phyloP scores from a whole-genome alignment of 2,888 invertebrate species.

The Ganaspis brasiliensis region DNA sequence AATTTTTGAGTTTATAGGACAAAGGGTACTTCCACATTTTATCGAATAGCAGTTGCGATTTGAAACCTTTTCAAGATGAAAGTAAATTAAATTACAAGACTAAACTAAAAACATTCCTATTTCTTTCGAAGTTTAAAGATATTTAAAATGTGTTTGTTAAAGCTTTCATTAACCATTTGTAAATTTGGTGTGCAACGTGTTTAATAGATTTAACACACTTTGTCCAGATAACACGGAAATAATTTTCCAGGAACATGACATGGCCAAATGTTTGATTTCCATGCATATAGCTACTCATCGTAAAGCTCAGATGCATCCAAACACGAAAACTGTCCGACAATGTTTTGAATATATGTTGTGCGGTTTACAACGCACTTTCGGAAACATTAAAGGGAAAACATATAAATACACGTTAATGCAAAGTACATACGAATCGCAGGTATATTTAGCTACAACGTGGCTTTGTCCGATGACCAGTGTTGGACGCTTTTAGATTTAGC shows the following conservation, averaged over 20 bases:
- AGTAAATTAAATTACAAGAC: no score
- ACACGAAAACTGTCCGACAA: neutral
- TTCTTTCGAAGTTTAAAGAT: no score
- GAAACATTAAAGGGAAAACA: constrained; percentile 1
- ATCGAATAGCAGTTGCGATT: no score
- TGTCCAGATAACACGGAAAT: neutral
- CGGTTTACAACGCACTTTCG: constrained; percentile 14
- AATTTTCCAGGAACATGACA: neutral
- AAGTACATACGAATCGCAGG: neutral
- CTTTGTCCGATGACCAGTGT: neutral
- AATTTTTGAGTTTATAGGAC: no score
- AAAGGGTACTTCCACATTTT: no score
- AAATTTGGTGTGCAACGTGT: neutral
- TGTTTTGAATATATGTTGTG: constrained; percentile 15
- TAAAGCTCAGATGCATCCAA: constrained; percentile 2
- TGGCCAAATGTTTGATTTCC: constrained; percentile 2
- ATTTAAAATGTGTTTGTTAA: neutral
- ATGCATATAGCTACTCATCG: neutral
- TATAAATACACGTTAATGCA: neutral
- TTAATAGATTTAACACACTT: neutral
- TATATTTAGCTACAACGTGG: constrained; percentile 1
- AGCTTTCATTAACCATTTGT: neutral
- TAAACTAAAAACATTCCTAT: no score
- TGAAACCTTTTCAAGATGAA: no score
- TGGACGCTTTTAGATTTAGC: constrained; percentile 10